Conservation (phyloP, 2,113 vertebrate species). For the Halcyon senegalensis region DNA sequence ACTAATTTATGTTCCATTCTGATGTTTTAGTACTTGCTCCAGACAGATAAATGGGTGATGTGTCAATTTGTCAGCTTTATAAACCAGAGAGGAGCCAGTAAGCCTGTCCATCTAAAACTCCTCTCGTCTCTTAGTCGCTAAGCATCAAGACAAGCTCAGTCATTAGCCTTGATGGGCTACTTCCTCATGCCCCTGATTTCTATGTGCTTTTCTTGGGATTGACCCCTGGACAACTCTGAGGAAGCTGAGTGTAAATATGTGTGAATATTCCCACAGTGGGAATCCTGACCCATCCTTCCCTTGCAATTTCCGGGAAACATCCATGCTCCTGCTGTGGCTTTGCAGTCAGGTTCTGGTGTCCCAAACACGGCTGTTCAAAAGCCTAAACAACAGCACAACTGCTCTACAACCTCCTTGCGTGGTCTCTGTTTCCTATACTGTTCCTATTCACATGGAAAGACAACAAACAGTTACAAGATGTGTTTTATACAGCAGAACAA, state of each 20-base stretch:
- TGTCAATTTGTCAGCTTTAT: background rate
- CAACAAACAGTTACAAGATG: rapidly evolving
- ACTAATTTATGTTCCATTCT: background rate
- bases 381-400: background rate
- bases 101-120: background rate
- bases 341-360: background rate
- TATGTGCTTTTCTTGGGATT: background rate
- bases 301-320: background rate
- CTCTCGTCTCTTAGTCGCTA: background rate
- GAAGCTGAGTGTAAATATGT: background rate
- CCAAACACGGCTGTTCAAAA: background rate
- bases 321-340: background rate
- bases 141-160: background rate
- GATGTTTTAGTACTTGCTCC: background rate
- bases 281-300: background rate
- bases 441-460: background rate
- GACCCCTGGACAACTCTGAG: background rate
- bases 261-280: background rate
- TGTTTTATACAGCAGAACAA: background rate
- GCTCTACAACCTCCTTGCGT: background rate
- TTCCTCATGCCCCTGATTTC: background rate
- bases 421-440: background rate
- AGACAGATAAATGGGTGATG: background rate
- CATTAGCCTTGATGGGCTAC: background rate
- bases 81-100: background rate